Base-by-base conservation (phyloP, 2,888 invertebrate genomes). In the Eristalis arbustorum region DNA sequence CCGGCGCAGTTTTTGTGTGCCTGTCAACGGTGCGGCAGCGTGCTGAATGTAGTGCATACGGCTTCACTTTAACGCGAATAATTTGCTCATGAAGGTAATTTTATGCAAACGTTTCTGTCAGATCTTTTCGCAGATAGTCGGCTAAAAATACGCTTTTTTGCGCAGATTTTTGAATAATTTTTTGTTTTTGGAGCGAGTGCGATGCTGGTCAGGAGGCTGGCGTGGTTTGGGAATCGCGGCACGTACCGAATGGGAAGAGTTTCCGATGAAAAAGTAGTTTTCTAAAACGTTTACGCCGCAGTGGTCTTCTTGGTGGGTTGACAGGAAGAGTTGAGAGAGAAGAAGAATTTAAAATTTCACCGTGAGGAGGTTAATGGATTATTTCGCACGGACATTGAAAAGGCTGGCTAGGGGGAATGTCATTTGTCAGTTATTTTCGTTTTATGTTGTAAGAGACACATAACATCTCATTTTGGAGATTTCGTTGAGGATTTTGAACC, bases 81-180 rank as follows among this genome's bases (percentile, higher is more conserved):
- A 84, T 77, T 81, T 69, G 72, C 68, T 77, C 84, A 77, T 77
- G 64, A 84, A 57, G 63, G 80, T 84, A 73, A 84, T 81, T 81
- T 84, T 76, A 84, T 76, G 62, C 68, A 80, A 75, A 79, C 71
- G 78, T 61, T 78, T 82, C 42, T 66, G 64, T 49, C 34, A 61
- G 81, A 81, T 81, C 14, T 66, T 34, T n/a, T 49, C 49, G 49
- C 49, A 18, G 49, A 49, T 49, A 49, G 49, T 8, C 18, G 18
- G 49, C 6, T 49, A 8, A 49, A 49, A 49, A 49, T 49, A 18
- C 49, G 49, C 49, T 49, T 49, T 49, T n/a, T 49, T 42, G 13
- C 13, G 42, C 42, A 42, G n/a, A 42, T 42, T 42, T 42, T 42
- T 42, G 42, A 42, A 42, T 42, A 42, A 42, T n/a, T 42, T 42